These are phyloP conservation scores for Protomyctophum bolini DNA, from an alignment of 2,113 vertebrate species.

Conservation along the genomic window DNA sequence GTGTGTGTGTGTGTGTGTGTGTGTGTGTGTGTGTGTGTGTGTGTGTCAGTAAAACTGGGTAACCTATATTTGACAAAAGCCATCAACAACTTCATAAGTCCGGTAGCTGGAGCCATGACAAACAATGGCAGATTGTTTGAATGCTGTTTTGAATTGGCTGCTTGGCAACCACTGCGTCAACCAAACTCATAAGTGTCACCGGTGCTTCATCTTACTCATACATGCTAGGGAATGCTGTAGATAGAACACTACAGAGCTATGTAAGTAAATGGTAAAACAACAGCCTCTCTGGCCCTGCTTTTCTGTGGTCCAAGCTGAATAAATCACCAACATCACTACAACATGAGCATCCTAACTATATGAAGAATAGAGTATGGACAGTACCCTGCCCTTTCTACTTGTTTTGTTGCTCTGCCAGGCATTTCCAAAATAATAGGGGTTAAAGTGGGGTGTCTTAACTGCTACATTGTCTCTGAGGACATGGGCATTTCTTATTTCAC, in stretches of 20 bases:
- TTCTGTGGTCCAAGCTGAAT: too few species aligned
- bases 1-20: too few species aligned
- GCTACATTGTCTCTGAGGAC: not conserved
- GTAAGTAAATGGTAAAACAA: not conserved
- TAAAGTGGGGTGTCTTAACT: not conserved
- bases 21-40: too few species aligned
- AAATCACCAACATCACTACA: too few species aligned
- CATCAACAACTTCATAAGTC: constrained; percentile 1
- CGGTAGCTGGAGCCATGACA: constrained; percentile 9
- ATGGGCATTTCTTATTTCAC: too few species aligned
- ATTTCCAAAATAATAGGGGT: too few species aligned
- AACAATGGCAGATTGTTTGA: constrained; percentile 32
- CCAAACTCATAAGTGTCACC: constrained; percentile 44
- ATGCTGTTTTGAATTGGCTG: constrained; percentile 59
- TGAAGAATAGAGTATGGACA: too few species aligned
- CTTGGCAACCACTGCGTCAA: constrained; percentile 67
- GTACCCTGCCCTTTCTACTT: too few species aligned
- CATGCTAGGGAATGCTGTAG: not conserved
- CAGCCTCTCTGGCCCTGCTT: too few species aligned
- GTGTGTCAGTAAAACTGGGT: constrained; percentile 12
- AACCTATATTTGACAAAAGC: constrained; percentile 69
- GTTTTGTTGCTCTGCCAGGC: too few species aligned
- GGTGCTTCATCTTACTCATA: constrained; percentile 8
- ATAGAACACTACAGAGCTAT: constrained; percentile 26
- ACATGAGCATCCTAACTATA: too few species aligned